Percentiles rank a stretch among this genome's conserved stretches.
Evolutionary conservation across 2,113 vertebrate genomes (phyloP).

Genomic region (Pogona vitticeps): DNA sequence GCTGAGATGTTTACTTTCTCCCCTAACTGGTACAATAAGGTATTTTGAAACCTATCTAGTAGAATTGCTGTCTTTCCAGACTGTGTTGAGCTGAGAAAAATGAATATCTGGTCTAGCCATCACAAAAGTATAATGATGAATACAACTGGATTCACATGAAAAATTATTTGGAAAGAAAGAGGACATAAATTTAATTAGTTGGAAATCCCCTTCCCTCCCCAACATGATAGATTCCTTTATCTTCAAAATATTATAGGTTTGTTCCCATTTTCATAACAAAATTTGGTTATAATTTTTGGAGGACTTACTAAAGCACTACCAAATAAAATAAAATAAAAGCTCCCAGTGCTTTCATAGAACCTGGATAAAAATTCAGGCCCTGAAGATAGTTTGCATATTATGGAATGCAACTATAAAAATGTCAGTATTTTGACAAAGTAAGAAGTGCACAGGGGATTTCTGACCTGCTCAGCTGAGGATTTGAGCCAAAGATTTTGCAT

Average conservation of each 20-base stretch:
- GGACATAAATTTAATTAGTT: slow-evolving; percentile 23
- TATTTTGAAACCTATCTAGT: not conserved
- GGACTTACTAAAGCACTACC: not conserved
- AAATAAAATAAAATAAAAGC: not conserved
- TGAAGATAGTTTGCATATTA: slow-evolving; percentile 24
- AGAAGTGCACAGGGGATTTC: not conserved
- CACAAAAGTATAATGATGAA: slow-evolving; percentile 5
- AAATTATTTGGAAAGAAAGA: slow-evolving; percentile 34
- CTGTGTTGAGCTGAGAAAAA: slow-evolving; percentile 8
- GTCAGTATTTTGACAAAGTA: slow-evolving; percentile 27
- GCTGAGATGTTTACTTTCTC: slow-evolving; percentile 10
- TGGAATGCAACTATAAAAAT: slow-evolving; percentile 20
- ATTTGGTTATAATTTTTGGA: slow-evolving; percentile 17
- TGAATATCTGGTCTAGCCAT: slow-evolving; percentile 22
- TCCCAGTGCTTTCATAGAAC: slow-evolving; percentile 4
- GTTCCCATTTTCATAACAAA: slow-evolving; percentile 13
- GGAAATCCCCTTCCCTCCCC: not conserved
- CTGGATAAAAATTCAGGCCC: slow-evolving; percentile 22
- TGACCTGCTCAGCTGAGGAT: not conserved
- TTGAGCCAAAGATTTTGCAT: not conserved
- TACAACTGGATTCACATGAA: slow-evolving; percentile 5
- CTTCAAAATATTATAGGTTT: slow-evolving; percentile 30
- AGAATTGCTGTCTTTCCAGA: not conserved
- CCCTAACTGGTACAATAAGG: not conserved
- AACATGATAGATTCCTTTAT: not conserved